A percentile compares a stretch with the other conserved stretches of the same genome.
phyloP scores from a whole-genome alignment of 2,797 vertebrate genomes.

The Rachycentron canadum region DNA sequence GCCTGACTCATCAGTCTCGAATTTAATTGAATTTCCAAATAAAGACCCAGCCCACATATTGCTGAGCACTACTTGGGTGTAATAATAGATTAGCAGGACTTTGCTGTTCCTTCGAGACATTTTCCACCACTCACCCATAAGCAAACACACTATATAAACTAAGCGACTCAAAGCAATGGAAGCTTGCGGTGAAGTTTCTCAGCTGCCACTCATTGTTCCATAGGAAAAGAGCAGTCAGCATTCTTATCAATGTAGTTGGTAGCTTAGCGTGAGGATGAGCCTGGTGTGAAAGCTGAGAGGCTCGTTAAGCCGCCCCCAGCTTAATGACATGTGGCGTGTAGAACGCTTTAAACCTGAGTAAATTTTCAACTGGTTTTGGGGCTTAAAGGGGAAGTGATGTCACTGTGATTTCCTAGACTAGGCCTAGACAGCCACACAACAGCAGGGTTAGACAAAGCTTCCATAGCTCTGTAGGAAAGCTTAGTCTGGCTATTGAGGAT shows the following conservation, averaged over 20 bases:
- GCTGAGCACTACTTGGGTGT: constrained; percentile 50
- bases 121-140: constrained; percentile 61
- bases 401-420: constrained; percentile 61
- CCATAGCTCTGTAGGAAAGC: constrained; percentile 34
- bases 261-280: constrained; percentile 58
- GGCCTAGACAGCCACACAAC: constrained; percentile 46
- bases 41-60: constrained; percentile 52
- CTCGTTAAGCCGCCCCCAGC: constrained; percentile 51
- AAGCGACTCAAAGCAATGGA: constrained; percentile 62
- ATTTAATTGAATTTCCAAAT: constrained; percentile 71
- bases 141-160: constrained; percentile 51
- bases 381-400: constrained; percentile 71
- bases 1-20: constrained; percentile 55
- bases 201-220: constrained; percentile 64
- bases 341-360: constrained; percentile 58
- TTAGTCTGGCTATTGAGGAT: constrained; percentile 40
- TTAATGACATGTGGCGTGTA: constrained; percentile 68
- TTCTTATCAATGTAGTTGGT: constrained; percentile 52
- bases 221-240: constrained; percentile 64
- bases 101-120: constrained; percentile 52
- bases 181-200: constrained; percentile 49
- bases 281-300: constrained; percentile 66
- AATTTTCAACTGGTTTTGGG: constrained; percentile 64
- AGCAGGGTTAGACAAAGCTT: constrained; percentile 34
- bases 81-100: constrained; percentile 61